Conservation (phyloP, 1,140 invertebrate species). For the Musca domestica region DNA sequence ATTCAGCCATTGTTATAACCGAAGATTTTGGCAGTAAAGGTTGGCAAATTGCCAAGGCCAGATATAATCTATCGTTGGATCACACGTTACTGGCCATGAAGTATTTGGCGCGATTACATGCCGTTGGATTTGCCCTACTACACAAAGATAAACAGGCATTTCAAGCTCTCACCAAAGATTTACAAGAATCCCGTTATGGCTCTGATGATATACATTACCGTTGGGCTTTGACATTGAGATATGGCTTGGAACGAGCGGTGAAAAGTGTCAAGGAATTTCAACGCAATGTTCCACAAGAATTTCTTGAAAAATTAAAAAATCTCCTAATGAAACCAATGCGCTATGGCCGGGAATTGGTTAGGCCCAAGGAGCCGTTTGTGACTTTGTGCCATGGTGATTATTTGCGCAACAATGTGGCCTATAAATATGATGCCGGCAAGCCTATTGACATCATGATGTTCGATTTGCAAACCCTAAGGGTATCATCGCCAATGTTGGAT, state of each 20-base stretch:
- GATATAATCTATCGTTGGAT: conserved; percentile 31
- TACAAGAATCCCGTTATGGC: conserved; percentile 39
- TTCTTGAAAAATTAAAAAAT: conserved; percentile 29
- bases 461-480: conserved; percentile 47
- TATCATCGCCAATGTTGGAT: conserved; percentile 50
- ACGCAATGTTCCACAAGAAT: conserved; percentile 36
- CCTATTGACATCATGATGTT: conserved; percentile 50
- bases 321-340: conserved; percentile 25
- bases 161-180: conserved; percentile 24
- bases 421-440: conserved; percentile 32
- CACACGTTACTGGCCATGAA: conserved; percentile 33
- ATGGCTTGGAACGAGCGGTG: conserved; percentile 24
- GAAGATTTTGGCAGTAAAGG: conserved; percentile 37
- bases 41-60: conserved; percentile 39
- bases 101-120: conserved; percentile 46
- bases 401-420: conserved; percentile 50
- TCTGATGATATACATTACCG: conserved; percentile 6
- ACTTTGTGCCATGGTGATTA: conserved; percentile 49
- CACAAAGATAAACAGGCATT: conserved; percentile 34
- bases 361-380: conserved; percentile 40
- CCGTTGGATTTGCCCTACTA: conserved; percentile 40
- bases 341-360: conserved; percentile 35
- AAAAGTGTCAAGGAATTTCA: conserved; percentile 30
- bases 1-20: conserved; percentile 34
- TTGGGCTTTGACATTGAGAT: conserved; percentile 26